Percentiles rank a stretch among this genome's conserved stretches.
phyloP scores from a whole-genome alignment of 2,888 invertebrate species.

The Sympetrum striolatum region DNA sequence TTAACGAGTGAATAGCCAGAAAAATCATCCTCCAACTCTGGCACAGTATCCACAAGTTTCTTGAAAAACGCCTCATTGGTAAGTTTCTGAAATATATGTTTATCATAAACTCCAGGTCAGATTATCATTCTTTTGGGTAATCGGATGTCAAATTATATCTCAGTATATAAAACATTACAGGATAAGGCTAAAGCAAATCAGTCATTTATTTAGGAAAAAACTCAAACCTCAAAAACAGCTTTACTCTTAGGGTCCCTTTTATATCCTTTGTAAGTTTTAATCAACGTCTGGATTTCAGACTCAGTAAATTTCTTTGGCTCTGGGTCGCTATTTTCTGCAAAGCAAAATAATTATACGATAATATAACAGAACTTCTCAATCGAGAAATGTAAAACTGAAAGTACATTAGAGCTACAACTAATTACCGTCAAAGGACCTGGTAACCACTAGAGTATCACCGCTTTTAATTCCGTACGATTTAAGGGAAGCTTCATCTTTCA shows the following conservation, averaged over 20 bases:
- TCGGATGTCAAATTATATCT: not conserved
- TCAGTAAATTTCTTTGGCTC: conserved; percentile 6
- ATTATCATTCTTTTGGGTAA: not conserved
- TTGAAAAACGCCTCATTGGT: not conserved
- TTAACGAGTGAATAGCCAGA: not conserved
- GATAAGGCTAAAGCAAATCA: no score
- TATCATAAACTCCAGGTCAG: not conserved
- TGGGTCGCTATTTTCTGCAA: not conserved
- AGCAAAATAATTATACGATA: not conserved
- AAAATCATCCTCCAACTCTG: conserved; percentile 21
- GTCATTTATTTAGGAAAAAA: not conserved
- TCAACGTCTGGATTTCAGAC: not conserved
- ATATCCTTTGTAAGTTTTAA: conserved; percentile 7
- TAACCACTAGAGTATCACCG: conserved; percentile 12
- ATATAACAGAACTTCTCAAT: not conserved
- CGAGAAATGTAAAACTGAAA: not conserved
- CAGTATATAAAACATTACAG: no score
- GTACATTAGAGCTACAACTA: not conserved
- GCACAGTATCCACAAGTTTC: conserved; percentile 6
- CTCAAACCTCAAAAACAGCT: conserved; percentile 28
- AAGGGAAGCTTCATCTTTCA: conserved; percentile 18
- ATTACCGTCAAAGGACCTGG: not conserved
- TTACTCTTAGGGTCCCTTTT: conserved; percentile 15
- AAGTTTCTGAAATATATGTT: not conserved
- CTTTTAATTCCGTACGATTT: not conserved